Evolutionary conservation across 2,888 invertebrate genomes (phyloP), one percentile per base, ranked within the genome.

Genomic region (Lysandra bellargus): DNA sequence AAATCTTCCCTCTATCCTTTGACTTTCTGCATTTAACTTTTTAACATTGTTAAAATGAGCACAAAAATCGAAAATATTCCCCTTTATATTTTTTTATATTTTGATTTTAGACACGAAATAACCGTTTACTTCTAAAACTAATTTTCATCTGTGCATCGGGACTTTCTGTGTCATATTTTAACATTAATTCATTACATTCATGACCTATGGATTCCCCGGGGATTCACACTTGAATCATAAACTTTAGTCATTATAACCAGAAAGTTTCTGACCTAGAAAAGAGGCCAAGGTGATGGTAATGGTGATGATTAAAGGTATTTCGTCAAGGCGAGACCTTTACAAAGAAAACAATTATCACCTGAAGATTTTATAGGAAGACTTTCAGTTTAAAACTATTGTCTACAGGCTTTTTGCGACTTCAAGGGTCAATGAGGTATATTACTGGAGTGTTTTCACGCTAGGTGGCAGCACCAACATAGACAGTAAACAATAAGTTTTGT

Each of bases 101-200:
- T 23, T 23, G 23, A 23, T 23, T 23, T 69, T 33, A 69, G 17
- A 30, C 4, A 69, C 33, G 3, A 37, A 33, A 33, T 69, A 37
- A 64, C 64, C 69, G 69, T 69, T 69, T 37, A 69, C 69, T 69
- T 37, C 69, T 69, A 33, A 69, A 69, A 69, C 14, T 69, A 5
- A 37, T 69, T 69, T 69, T 37, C 69, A 69, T 33, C 33, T 69
- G 69, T 12, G 14, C 23, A 33, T 69, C 33, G 69, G 69, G 69
- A 33, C 69, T 33, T 69, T 69, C 33, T 14, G 69, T 69, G 33
- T 69, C 33, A 69, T 5, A 37, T 69, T 69, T 69, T 69, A 69
- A 37, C 69, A 69, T 37, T 33, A 1, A 23, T 5, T 12, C 57
- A 57, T 57, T 57, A 57, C 57, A 37, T 17, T 33, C 64, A 69